These are phyloP conservation scores for Chaenogobius annularis DNA, from an alignment of 2,113 vertebrate species.

Conservation along the genomic window DNA sequence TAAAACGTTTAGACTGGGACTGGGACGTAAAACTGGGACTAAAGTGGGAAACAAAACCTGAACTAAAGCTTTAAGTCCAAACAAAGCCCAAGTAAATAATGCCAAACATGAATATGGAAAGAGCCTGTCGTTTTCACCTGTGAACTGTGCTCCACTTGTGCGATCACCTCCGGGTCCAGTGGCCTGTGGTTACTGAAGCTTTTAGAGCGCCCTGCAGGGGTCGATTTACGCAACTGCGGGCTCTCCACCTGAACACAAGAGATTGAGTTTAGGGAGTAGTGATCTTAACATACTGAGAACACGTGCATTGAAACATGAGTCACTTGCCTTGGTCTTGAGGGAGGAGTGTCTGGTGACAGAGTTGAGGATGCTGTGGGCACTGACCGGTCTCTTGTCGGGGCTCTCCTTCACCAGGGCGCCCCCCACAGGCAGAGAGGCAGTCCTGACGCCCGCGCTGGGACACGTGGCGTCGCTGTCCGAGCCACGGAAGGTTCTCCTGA, in stretches of 20 bases:
- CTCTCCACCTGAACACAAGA: constrained; percentile 81
- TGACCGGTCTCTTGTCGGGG: constrained; percentile 89
- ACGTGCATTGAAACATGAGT: too few species aligned
- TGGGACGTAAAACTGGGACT: too few species aligned
- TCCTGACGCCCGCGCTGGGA: constrained; percentile 80
- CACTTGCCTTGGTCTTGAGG: constrained; percentile 84
- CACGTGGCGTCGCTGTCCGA: constrained; percentile 81
- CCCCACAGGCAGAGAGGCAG: constrained; percentile 85
- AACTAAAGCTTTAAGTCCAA: too few species aligned
- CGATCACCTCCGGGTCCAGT: constrained; percentile 90
- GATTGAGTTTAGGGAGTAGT: not conserved
- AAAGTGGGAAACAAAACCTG: too few species aligned
- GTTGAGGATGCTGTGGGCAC: constrained; percentile 92
- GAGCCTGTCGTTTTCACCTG: constrained; percentile 56
- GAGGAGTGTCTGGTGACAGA: constrained; percentile 96
- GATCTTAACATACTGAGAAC: too few species aligned
- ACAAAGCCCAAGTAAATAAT: too few species aligned
- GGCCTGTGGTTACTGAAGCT: constrained; percentile 99
- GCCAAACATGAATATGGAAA: too few species aligned
- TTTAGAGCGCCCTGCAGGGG: constrained; percentile 90
- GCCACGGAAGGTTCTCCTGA: constrained; percentile 88
- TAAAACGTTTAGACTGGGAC: too few species aligned
- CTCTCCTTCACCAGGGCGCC: constrained; percentile 86
- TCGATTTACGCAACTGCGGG: constrained; percentile 88
- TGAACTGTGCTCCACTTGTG: constrained; percentile 84